phyloP scores from a whole-genome alignment of 2,797 vertebrate genomes.

The Mastacembelus armatus region DNA sequence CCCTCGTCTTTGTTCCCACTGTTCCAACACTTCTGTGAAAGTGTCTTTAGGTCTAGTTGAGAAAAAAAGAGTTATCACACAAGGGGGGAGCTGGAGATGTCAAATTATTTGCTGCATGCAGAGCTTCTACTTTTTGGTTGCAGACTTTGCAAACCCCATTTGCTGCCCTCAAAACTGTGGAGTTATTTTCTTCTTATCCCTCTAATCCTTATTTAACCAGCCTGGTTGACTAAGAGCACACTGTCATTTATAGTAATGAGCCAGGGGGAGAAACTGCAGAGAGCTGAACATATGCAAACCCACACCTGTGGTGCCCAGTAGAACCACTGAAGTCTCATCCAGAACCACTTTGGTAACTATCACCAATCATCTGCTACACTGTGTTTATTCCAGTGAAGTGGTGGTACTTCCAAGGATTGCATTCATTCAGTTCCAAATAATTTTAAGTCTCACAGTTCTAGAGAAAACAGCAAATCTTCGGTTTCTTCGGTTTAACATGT shows the following conservation, averaged over 20 bases:
- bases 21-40: conserved; percentile 56
- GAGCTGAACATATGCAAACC: conserved; percentile 24
- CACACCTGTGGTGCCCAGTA: conserved; percentile 50
- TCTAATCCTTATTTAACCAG: conserved; percentile 75
- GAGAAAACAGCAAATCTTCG: not conserved
- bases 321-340: not conserved
- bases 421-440: not conserved
- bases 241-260: conserved; percentile 71
- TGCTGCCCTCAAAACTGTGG: conserved; percentile 68
- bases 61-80: conserved; percentile 30
- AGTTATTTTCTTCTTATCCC: conserved; percentile 68
- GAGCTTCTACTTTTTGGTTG: conserved; percentile 45
- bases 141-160: conserved; percentile 67
- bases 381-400: not conserved
- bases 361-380: not conserved
- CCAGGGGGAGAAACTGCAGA: conserved; percentile 49
- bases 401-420: not conserved
- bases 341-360: not conserved
- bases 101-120: conserved; percentile 55
- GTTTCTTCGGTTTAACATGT: not conserved
- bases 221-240: conserved; percentile 63
- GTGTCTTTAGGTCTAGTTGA: conserved; percentile 66
- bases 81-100: conserved; percentile 17
- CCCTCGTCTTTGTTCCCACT: conserved; percentile 61
- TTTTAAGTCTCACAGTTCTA: not conserved